Base-by-base conservation (phyloP, 2,113 vertebrate genomes). In the Plecturocebus donacophilus region DNA sequence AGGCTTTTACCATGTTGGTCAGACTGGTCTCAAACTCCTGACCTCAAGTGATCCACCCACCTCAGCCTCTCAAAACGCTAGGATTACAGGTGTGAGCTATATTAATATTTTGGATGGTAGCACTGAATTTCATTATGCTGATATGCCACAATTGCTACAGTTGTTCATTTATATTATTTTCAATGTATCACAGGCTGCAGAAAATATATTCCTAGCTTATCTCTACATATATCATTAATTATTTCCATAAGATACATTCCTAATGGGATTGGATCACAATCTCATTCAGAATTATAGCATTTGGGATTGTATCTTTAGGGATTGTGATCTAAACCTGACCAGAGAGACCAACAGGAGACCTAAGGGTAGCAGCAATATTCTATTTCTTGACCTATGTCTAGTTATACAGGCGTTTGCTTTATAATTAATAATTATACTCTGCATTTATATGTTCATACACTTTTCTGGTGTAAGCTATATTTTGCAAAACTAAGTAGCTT, bases 151-250 rank as follows among this genome's bases (percentile, higher is more conserved):
- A 40, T 91, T 61, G 49, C 61, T 80, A 79, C 5, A 68, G 58
- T 38, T 80, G 10, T 38, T 93, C 25, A 70, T 64, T 92, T 88
- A 68, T 81, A 23, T 88, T 91, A 76, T 87, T 76, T 75, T 93
- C 27, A 49, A 66, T 5, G 17, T 42, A n/a, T 10, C 91, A 1
- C 16, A 90, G 54, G 14, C 42, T 82, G 25, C 64, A 90, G 79
- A 68, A 94, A 91, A 89, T 17, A 38, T 66, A 89, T 76, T 17
- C 92, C 8, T 68, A 64, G 71, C 71, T 93, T 83, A 83, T 56
- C 64, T 92, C 84, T 95, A 64, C 6, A 90, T 7, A 80, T 30
- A 87, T n/a, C 23, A 66, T 87, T 94, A 90, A 81, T 94, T 88
- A 84, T 88, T 90, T 70, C 30, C 82, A 75, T 6, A 64, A 30